Evolutionary conservation across 2,888 invertebrate species (phyloP).

Genomic region (Mechanitis mazaeus): DNA sequence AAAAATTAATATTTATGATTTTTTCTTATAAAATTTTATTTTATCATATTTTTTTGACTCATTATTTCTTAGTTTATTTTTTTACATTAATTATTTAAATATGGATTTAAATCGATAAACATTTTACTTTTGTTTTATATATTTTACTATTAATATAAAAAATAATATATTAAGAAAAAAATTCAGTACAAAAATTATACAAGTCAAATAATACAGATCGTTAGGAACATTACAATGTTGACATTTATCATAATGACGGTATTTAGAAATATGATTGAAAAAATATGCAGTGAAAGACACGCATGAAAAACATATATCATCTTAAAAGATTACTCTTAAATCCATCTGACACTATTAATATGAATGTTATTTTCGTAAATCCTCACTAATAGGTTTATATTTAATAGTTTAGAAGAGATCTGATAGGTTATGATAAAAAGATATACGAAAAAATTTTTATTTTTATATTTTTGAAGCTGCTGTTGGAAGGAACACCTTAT

Average conservation of each 20-base stretch:
- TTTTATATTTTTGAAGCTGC: too few relatives aligned
- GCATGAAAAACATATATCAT: conserved; percentile 56
- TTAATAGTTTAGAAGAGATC: conserved; percentile 8
- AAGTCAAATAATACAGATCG: conserved; percentile 15
- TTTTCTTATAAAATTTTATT: too few relatives aligned
- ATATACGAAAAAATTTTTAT: too few relatives aligned
- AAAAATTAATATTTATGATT: too few relatives aligned
- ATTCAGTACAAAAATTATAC: neutral
- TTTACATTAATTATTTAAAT: too few relatives aligned
- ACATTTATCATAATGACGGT: conserved; percentile 36
- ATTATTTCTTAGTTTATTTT: too few relatives aligned
- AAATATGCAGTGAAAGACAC: conserved; percentile 55
- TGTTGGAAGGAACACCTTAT: too few relatives aligned
- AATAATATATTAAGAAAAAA: too few relatives aligned
- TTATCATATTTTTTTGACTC: too few relatives aligned
- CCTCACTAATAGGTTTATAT: conserved; percentile 10
- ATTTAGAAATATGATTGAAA: conserved; percentile 43
- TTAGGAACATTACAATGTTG: conserved; percentile 37
- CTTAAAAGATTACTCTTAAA: conserved; percentile 46
- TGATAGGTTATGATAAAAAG: neutral
- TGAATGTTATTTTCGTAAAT: conserved; percentile 25
- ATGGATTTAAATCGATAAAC: too few relatives aligned
- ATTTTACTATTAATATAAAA: too few relatives aligned
- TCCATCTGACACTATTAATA: conserved; percentile 49
- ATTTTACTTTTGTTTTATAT: too few relatives aligned